phyloP scores from a whole-genome alignment of 2,888 invertebrate species.

The Hyposoter didymator region DNA sequence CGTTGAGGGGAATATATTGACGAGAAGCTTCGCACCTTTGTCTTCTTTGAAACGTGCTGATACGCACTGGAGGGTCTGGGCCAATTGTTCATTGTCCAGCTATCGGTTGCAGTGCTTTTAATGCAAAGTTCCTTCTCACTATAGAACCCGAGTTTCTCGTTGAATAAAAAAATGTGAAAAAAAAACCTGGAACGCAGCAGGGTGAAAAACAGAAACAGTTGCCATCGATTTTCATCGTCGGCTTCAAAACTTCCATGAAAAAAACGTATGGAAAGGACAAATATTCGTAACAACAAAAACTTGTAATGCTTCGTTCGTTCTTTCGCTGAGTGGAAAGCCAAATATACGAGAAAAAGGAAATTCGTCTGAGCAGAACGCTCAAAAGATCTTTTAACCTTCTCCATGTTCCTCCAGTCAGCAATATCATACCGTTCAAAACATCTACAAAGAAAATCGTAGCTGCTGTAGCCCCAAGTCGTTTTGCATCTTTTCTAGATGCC shows the following conservation, averaged over 20 bases:
- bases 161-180: neutral
- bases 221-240: slow-evolving; percentile 25
- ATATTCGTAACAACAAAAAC: slow-evolving; percentile 5
- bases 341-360: slow-evolving; percentile 18
- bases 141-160: neutral
- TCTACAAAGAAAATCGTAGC: slow-evolving; percentile 32
- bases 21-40: slow-evolving; percentile 43
- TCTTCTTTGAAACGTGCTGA: slow-evolving; percentile 47
- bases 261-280: neutral
- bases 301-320: neutral
- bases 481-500: neutral
- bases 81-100: neutral
- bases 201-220: slow-evolving; percentile 39
- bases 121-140: slow-evolving; percentile 27
- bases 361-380: slow-evolving; percentile 30
- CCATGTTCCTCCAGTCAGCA: slow-evolving; percentile 17
- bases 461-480: slow-evolving; percentile 10
- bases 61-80: neutral
- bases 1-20: slow-evolving; percentile 35
- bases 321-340: neutral
- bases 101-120: neutral
- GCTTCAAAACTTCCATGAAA: neutral
- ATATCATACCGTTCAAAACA: slow-evolving; percentile 12
- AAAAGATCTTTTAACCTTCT: slow-evolving; percentile 35
- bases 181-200: neutral